Conservation (phyloP, 2,113 vertebrate genomes). For the Thalassarche chlororhynchos region DNA sequence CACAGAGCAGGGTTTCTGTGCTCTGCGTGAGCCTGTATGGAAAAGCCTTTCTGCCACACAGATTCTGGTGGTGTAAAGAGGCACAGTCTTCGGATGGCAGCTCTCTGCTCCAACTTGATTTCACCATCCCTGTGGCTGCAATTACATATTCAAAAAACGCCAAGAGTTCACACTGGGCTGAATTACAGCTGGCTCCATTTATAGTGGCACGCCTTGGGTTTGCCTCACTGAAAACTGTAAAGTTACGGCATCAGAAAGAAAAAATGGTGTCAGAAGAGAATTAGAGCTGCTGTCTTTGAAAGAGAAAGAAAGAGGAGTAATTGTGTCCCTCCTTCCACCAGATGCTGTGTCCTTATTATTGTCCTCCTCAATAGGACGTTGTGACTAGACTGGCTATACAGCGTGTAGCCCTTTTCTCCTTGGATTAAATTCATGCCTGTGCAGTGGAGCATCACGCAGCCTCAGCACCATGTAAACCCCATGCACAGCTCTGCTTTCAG, state of each 20-base stretch:
- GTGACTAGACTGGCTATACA: neutral
- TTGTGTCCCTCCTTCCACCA: neutral
- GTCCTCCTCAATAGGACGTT: neutral
- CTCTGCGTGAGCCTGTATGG: neutral
- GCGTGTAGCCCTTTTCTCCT: neutral
- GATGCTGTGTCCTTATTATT: neutral
- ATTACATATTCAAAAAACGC: neutral
- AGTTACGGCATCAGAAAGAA: neutral
- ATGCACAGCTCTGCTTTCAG: accelerated
- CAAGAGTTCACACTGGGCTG: neutral
- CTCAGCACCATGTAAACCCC: neutral
- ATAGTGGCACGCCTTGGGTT: neutral
- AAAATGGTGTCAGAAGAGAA: neutral
- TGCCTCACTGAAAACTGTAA: neutral
- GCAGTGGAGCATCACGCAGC: neutral
- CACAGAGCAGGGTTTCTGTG: neutral
- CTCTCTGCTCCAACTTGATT: neutral
- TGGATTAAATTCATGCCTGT: neutral
- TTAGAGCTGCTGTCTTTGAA: neutral
- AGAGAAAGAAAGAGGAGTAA: neutral
- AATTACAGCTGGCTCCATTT: neutral
- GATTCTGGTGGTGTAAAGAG: neutral
- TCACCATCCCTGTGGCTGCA: neutral
- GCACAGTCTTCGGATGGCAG: neutral
- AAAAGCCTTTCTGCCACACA: neutral